Conservation (phyloP, 2,113 vertebrate species). For the sheep (Ovis aries) region DNA sequence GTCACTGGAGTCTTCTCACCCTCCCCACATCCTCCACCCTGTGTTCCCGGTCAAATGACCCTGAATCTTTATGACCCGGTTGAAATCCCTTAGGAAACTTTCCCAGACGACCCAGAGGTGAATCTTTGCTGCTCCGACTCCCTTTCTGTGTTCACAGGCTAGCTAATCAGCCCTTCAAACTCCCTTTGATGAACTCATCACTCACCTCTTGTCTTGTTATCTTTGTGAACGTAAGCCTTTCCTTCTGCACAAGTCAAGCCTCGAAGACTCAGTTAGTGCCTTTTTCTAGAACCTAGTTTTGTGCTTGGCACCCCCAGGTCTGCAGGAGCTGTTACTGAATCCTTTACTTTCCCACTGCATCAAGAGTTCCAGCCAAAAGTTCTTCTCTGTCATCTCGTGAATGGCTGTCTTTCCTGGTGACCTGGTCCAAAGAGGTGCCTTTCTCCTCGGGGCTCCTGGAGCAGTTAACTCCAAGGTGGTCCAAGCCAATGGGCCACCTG, state of each 20-base stretch:
- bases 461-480: background rate
- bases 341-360: background rate
- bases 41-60: too few species aligned
- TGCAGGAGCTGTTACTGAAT: background rate
- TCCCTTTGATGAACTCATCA: background rate
- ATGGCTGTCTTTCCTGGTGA: background rate
- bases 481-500: background rate
- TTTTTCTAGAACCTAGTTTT: background rate
- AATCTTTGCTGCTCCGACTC: background rate
- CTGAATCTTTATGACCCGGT: background rate
- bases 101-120: background rate
- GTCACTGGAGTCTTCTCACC: accelerated
- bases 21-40: accelerated
- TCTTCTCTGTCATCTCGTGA: background rate
- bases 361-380: background rate
- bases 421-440: background rate
- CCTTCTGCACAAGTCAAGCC: background rate
- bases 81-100: background rate
- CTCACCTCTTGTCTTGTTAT: background rate
- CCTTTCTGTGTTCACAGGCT: background rate
- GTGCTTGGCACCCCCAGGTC: background rate
- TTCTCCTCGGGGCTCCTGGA: background rate
- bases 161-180: background rate
- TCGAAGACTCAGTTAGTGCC: background rate
- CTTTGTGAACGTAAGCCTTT: background rate